phyloP scores from a whole-genome alignment of 2,888 invertebrate species.

The Melipona bicolor region DNA sequence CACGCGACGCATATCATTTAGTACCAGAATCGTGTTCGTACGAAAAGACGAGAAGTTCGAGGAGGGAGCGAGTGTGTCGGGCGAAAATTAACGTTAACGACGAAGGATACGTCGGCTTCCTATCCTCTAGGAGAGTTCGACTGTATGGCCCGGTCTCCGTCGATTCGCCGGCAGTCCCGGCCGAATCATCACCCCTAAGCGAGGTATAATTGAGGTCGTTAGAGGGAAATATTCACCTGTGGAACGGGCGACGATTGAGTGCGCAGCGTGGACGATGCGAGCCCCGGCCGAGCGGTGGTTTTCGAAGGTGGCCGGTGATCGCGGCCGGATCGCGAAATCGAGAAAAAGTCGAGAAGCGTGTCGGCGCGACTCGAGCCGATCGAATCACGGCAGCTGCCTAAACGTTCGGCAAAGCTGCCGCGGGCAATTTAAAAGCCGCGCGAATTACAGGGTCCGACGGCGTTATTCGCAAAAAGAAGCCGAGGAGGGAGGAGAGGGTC shows the following conservation, averaged over 20 bases:
- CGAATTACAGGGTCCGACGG: conserved; percentile 75
- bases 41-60: too few species aligned
- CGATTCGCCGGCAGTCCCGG: conserved; percentile 33
- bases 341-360: conserved; percentile 41
- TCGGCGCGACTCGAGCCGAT: conserved; percentile 55
- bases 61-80: not conserved
- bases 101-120: conserved; percentile 32
- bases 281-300: not conserved
- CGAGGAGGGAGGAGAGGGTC: not conserved
- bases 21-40: too few species aligned
- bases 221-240: conserved; percentile 48
- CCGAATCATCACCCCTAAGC: conserved; percentile 70
- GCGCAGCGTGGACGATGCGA: not conserved
- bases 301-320: not conserved
- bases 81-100: conserved; percentile 60
- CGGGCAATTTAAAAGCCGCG: conserved; percentile 74
- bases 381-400: conserved; percentile 77
- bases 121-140: conserved; percentile 24
- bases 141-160: too few species aligned
- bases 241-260: conserved; percentile 21
- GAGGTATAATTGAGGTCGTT: conserved; percentile 75
- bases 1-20: too few species aligned
- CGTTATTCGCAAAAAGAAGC: conserved; percentile 64
- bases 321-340: conserved; percentile 3
- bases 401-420: conserved; percentile 63